phyloP scores from a whole-genome alignment of 2,888 invertebrate genomes.

The Eristalis intricaria region DNA sequence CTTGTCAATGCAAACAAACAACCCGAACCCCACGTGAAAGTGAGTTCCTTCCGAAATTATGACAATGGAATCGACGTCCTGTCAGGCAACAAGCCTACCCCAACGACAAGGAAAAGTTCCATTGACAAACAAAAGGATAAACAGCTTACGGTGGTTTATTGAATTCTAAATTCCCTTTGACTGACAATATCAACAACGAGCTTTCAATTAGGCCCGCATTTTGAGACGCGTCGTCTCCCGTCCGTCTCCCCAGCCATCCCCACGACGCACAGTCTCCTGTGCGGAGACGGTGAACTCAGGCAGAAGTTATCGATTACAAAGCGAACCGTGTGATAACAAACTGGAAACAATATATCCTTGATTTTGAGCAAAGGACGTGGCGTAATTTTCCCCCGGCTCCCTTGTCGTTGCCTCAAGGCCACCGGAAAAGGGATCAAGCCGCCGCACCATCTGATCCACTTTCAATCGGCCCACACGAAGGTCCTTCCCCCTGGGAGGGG shows the following conservation, averaged over 20 bases:
- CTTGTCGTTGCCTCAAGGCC: neutral
- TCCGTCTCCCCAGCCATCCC: neutral
- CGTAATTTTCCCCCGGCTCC: neutral
- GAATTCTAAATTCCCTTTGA: constrained; percentile 7
- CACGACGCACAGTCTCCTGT: neutral
- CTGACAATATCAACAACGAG: neutral
- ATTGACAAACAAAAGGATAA: neutral
- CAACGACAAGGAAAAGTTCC: neutral
- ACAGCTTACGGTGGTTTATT: constrained; percentile 18
- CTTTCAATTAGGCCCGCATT: neutral
- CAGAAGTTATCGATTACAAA: constrained; percentile 16
- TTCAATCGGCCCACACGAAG: constrained; percentile 16
- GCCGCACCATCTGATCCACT: constrained; percentile 4
- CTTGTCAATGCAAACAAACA: no score
- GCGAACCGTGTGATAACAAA: constrained; percentile 13
- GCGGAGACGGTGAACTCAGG: neutral
- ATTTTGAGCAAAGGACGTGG: neutral
- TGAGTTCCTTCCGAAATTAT: neutral
- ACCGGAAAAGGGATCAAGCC: neutral
- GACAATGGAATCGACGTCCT: neutral
- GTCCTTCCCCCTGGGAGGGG: neutral
- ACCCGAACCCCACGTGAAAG: no score
- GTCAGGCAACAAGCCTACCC: neutral
- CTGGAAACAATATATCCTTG: constrained; percentile 25
- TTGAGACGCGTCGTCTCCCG: no score